phyloP scores from a whole-genome alignment of 2,888 invertebrate genomes.

The Lordiphosa andalusiaca region DNA sequence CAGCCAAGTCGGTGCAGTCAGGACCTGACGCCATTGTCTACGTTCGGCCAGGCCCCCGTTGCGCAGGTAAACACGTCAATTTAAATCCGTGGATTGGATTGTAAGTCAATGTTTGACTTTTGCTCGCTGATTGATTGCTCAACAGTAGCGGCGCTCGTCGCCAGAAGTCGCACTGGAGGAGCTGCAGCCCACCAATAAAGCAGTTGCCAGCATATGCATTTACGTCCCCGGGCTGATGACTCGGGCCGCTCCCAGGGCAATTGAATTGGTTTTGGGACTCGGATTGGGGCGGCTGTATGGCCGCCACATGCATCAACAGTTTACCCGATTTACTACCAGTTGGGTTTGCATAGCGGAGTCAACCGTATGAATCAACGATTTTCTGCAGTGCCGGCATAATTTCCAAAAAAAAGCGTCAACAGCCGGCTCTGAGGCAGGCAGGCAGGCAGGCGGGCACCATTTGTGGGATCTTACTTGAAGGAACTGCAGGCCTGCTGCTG shows the following conservation, averaged over 20 bases:
- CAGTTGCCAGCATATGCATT: conserved; percentile 67
- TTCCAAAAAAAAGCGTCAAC: conserved; percentile 44
- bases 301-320: conserved; percentile 59
- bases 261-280: conserved; percentile 29
- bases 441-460: too few species aligned
- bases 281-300: conserved; percentile 4
- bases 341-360: conserved; percentile 68
- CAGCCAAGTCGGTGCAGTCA: conserved; percentile 13
- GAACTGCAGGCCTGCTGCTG: conserved; percentile 28
- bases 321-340: conserved; percentile 70
- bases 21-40: conserved; percentile 42
- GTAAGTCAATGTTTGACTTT: conserved; percentile 79
- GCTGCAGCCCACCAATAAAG: conserved; percentile 37
- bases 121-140: conserved; percentile 79
- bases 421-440: conserved; percentile 1
- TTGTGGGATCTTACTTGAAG: conserved; percentile 19
- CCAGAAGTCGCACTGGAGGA: conserved; percentile 15
- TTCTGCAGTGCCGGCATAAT: conserved; percentile 69
- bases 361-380: conserved; percentile 73
- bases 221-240: conserved; percentile 66
- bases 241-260: conserved; percentile 40
- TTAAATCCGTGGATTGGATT: conserved; percentile 79
- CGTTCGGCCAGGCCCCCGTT: conserved; percentile 37
- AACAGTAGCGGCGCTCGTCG: conserved; percentile 47
- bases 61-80: conserved; percentile 77